Base-by-base conservation (phyloP, 1,140 invertebrate species). In the Nasonia giraulti region DNA sequence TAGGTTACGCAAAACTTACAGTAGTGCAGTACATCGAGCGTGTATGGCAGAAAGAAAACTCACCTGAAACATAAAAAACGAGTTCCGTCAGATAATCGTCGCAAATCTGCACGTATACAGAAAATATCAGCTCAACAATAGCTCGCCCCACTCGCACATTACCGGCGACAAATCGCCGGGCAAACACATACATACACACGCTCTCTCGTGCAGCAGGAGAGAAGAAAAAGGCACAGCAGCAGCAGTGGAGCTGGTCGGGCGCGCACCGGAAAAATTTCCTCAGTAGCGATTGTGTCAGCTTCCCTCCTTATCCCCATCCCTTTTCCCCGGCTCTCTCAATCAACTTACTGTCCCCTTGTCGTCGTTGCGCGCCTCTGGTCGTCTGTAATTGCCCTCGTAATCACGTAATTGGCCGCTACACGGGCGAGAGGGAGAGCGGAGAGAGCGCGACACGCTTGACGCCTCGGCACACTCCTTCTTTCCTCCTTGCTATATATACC, bases 341-440 rank as follows among this genome's bases (percentile, higher is more conserved):
- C 81, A 76, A 83, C 50, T 83, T 68, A 66, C 33, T 44, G 68
- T 74, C 80, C 80, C 69, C 14, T 37, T 3, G 20, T 62, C 55
- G 17, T 62, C 69, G 69, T 73, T 11, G 10, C 69, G 27, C 69
- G 27, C 27, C 33, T 73, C 27, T 44, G 40, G 37, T 40, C 37
- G n/a, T 73, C 81, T 27, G 66, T 71, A 83, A 83, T 83, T 83
- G 82, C 74, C 74, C 31, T 77, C 74, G 75, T 83, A 83, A 83
- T 83, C 68, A 83, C 75, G 74, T 83, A 83, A 83, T 83, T 83
- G 82, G 73, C 20, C 74, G 71, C 55, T 62, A 62, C 37, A 82
- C 73, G 1, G n/a, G 33, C 23, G 44, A 37, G 17, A n/a, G 40
- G 27, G 27, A 37, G 31, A 44, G 44, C 40, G 17, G 27, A 37